phyloP scores from a whole-genome alignment of 2,888 invertebrate genomes.

The Dasypogon diadema region DNA sequence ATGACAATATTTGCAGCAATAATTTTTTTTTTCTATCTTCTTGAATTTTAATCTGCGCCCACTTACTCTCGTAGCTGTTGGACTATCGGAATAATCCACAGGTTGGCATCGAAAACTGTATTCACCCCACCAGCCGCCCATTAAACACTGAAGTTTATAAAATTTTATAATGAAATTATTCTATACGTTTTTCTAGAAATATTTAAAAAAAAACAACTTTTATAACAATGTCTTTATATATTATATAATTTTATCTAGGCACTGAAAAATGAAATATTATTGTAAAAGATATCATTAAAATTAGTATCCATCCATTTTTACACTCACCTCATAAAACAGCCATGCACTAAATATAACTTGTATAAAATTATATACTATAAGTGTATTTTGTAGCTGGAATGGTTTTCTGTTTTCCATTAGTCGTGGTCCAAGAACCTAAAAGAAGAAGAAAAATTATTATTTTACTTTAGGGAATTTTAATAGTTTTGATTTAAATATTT shows the following conservation, averaged over 20 bases:
- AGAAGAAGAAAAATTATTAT: slow-evolving; percentile 58
- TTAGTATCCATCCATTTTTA: no score
- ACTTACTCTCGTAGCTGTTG: slow-evolving; percentile 88
- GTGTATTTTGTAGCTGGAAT: slow-evolving; percentile 80
- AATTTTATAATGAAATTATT: slow-evolving; percentile 56
- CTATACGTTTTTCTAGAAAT: neutral
- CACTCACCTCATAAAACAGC: slow-evolving; percentile 90
- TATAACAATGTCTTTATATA: neutral
- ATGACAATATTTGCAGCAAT: slow-evolving; percentile 9
- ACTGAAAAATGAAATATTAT: neutral
- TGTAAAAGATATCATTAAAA: slow-evolving; percentile 19
- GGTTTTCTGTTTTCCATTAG: slow-evolving; percentile 94
- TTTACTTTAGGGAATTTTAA: no score
- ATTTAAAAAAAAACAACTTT: slow-evolving; percentile 4
- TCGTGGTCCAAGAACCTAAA: slow-evolving; percentile 84
- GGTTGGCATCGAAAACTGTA: slow-evolving; percentile 93
- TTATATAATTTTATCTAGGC: neutral
- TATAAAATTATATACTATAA: slow-evolving; percentile 85
- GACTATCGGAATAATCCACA: slow-evolving; percentile 86
- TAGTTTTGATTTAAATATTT: neutral
- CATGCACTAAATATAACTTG: slow-evolving; percentile 93
- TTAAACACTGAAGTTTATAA: slow-evolving; percentile 77
- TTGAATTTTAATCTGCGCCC: slow-evolving; percentile 53
- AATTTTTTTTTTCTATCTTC: slow-evolving; percentile 15
- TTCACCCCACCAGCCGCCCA: slow-evolving; percentile 91